phyloP scores from a whole-genome alignment of 2,797 vertebrate species.

The Heliangelus exortis region DNA sequence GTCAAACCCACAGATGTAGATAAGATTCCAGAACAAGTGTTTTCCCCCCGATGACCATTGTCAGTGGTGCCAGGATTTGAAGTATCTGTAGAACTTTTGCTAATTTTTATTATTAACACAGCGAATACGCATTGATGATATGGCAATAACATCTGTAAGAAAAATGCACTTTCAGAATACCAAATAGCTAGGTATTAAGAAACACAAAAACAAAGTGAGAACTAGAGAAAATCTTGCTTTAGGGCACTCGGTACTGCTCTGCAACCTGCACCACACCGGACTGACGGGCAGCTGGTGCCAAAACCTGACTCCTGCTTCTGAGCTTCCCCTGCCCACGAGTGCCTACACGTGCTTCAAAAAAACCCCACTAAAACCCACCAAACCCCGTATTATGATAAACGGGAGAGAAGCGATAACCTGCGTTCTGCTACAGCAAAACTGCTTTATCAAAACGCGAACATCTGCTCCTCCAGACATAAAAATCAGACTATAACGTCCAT shows the following conservation, averaged over 20 bases:
- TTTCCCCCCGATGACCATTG: background rate
- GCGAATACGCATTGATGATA: background rate
- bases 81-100: background rate
- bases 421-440: background rate
- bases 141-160: rapidly evolving
- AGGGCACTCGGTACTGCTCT: no score
- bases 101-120: background rate
- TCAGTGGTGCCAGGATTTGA: background rate
- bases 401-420: rapidly evolving
- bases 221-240: no score
- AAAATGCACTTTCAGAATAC: background rate
- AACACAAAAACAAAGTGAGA: no score
- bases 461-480: no score
- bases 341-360: rapidly evolving
- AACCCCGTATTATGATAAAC: rapidly evolving
- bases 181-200: background rate
- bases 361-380: no score
- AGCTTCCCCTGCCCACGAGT: rapidly evolving
- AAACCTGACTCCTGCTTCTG: background rate
- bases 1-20: background rate
- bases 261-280: no score
- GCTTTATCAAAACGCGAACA: background rate
- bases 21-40: background rate
- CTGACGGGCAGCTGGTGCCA: background rate
- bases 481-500: rapidly evolving